phyloP scores from a whole-genome alignment of 2,113 vertebrate species.

The Corvus hawaiiensis region DNA sequence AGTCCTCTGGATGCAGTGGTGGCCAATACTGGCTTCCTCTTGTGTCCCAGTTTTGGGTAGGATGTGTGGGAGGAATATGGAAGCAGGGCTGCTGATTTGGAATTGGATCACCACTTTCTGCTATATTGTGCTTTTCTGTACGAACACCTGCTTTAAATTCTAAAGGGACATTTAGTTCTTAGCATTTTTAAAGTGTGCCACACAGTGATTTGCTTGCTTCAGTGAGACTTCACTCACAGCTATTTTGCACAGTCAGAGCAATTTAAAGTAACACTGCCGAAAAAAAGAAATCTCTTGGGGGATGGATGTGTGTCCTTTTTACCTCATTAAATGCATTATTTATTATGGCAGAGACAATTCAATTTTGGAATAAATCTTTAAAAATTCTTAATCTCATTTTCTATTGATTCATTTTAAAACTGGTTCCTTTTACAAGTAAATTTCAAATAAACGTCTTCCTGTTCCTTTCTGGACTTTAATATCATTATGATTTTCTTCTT shows the following conservation, averaged over 20 bases:
- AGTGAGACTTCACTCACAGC: background rate
- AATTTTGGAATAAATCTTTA: background rate
- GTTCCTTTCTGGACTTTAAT: background rate
- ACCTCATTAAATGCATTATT: background rate
- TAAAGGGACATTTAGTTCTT: background rate
- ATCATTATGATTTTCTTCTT: background rate
- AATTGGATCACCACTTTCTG: background rate
- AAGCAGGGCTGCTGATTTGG: background rate
- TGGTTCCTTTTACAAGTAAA: background rate
- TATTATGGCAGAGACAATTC: background rate
- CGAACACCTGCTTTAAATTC: conserved; percentile 7
- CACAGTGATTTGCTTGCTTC: conserved; percentile 15
- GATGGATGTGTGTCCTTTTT: background rate
- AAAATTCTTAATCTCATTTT: background rate
- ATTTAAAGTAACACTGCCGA: background rate
- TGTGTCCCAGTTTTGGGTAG: background rate
- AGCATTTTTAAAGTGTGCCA: background rate
- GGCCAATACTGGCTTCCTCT: background rate
- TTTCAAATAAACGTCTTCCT: background rate
- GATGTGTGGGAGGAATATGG: background rate
- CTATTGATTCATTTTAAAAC: background rate
- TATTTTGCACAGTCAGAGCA: conserved; percentile 30
- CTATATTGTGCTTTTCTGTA: background rate
- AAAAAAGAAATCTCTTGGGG: background rate
- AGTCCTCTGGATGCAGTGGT: background rate